These are phyloP conservation scores for Chironomus tepperi DNA, from an alignment of 1,140 invertebrate genomes.

Conservation along the genomic window DNA sequence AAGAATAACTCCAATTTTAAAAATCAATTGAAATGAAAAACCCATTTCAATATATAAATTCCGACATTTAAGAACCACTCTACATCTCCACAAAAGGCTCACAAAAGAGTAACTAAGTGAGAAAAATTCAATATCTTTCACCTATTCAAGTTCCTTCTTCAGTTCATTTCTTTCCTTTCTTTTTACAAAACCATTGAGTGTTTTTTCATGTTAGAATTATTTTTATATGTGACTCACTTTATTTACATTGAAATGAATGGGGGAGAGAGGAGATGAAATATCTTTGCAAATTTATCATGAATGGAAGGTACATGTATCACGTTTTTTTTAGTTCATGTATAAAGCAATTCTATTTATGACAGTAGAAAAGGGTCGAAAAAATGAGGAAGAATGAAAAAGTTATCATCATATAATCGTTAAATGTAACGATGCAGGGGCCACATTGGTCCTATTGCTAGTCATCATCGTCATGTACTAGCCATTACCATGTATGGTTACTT, in stretches of 20 bases:
- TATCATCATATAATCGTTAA: constrained; percentile 8
- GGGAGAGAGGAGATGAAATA: background rate
- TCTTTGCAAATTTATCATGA: too few species aligned
- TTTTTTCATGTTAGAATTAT: background rate
- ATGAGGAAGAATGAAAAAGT: background rate
- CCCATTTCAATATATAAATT: too few species aligned
- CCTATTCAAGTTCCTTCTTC: background rate
- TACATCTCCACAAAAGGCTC: too few species aligned
- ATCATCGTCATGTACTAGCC: background rate
- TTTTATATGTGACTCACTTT: too few species aligned
- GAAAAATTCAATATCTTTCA: background rate
- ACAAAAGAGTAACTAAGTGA: background rate
- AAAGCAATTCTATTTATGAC: background rate
- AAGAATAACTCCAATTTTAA: too few species aligned
- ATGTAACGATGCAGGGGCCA: background rate
- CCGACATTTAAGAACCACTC: too few species aligned
- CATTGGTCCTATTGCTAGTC: background rate
- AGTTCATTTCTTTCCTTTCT: background rate
- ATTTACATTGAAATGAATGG: background rate
- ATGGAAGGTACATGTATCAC: too few species aligned
- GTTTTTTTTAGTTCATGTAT: too few species aligned
- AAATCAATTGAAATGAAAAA: too few species aligned
- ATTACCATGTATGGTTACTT: background rate
- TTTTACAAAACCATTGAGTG: background rate
- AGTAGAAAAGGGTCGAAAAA: background rate